Percentiles rank a stretch among this genome's conserved stretches.
These are phyloP conservation scores for Lucilia sericata DNA, from an alignment of 1,140 invertebrate species.

Conservation along the genomic window DNA sequence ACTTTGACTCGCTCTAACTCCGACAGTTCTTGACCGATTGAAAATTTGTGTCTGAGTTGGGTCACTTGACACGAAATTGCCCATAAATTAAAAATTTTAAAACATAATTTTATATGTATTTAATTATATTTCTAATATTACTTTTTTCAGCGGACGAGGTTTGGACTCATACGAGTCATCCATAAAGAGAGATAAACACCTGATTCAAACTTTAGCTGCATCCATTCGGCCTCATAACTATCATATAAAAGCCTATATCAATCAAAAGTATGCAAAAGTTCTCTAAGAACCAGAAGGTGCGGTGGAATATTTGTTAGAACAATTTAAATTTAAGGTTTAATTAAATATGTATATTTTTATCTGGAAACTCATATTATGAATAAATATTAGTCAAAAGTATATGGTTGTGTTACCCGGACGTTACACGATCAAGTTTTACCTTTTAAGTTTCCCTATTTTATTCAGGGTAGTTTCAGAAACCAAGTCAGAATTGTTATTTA, in stretches of 20 bases:
- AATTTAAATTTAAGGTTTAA: slow-evolving; percentile 14
- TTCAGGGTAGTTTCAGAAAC: too few species aligned
- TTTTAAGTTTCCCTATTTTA: too few species aligned
- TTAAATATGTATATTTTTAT: background rate
- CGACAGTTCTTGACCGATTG: too few species aligned
- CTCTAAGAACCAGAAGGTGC: slow-evolving; percentile 52
- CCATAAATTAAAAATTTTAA: too few species aligned
- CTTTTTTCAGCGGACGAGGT: slow-evolving; percentile 53
- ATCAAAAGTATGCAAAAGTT: slow-evolving; percentile 72
- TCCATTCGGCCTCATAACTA: slow-evolving; percentile 73
- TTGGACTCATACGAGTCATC: slow-evolving; percentile 58
- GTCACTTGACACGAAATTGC: too few species aligned
- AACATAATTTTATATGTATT: too few species aligned
- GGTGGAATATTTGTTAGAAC: slow-evolving; percentile 3
- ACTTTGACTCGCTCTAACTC: too few species aligned
- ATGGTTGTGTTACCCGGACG: too few species aligned
- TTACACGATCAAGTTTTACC: too few species aligned
- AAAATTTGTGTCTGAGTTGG: too few species aligned
- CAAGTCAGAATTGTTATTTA: too few species aligned
- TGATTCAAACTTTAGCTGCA: slow-evolving; percentile 71
- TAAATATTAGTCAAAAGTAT: slow-evolving; percentile 31
- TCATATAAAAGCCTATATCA: slow-evolving; percentile 73
- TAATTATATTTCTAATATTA: background rate
- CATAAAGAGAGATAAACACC: slow-evolving; percentile 67
- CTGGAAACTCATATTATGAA: slow-evolving; percentile 21